Conservation (phyloP, 2,888 invertebrate species). For the Macaria liturata region DNA sequence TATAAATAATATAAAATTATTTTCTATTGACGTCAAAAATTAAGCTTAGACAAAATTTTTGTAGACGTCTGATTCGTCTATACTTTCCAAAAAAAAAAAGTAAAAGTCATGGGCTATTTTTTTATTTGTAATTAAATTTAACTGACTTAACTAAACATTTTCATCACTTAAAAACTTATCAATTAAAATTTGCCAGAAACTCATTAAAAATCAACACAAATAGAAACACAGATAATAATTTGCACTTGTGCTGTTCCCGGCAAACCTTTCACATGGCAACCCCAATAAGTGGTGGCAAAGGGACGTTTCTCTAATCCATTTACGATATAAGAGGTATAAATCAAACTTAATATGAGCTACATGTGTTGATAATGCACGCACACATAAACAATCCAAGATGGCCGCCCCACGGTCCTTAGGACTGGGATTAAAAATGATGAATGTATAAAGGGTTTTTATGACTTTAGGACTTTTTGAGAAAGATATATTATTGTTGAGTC, state of each 20-base stretch:
- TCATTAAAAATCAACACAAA: background rate
- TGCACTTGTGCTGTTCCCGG: constrained; percentile 10
- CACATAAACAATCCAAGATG: constrained; percentile 45
- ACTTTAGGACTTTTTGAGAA: background rate
- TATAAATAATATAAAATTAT: too few species aligned
- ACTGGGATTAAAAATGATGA: constrained; percentile 58
- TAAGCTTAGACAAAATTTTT: too few species aligned
- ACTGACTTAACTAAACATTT: too few species aligned
- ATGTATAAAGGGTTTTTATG: constrained; percentile 47
- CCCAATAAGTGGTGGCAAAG: constrained; percentile 39
- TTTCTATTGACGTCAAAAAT: too few species aligned
- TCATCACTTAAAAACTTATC: too few species aligned
- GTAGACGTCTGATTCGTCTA: too few species aligned
- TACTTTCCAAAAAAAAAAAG: too few species aligned
- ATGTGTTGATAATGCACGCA: constrained; percentile 75
- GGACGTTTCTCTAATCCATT: constrained; percentile 78
- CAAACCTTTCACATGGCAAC: constrained; percentile 40
- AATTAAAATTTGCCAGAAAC: too few species aligned
- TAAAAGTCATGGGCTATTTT: too few species aligned
- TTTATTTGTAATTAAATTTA: too few species aligned
- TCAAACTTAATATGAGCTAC: constrained; percentile 81
- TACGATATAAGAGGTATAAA: constrained; percentile 82
- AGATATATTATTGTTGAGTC: too few species aligned
- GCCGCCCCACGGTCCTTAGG: constrained; percentile 30
- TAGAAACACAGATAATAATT: background rate